phyloP scores from a whole-genome alignment of 2,797 vertebrate genomes.

The Vespertilio murinus region DNA sequence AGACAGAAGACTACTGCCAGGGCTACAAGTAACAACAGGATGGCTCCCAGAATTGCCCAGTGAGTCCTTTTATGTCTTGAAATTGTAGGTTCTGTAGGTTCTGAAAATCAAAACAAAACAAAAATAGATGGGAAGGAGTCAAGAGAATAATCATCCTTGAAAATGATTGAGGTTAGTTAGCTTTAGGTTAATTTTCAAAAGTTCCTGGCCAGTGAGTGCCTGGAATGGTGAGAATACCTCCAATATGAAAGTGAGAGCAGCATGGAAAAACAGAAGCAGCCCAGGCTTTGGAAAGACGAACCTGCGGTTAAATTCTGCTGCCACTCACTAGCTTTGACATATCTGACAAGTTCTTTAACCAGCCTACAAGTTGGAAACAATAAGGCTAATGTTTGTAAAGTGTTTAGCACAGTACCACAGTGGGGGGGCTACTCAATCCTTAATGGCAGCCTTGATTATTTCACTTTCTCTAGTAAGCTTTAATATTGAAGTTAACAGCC shows the following conservation, averaged over 20 bases:
- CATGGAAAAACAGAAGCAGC: not conserved
- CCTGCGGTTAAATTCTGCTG: not conserved
- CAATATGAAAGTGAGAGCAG: not conserved
- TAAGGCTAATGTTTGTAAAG: not conserved
- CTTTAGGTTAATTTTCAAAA: not conserved
- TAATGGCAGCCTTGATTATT: not conserved
- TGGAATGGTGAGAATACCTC: not conserved
- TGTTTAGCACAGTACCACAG: not conserved
- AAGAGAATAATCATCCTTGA: constrained; percentile 11
- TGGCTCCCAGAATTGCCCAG: not conserved
- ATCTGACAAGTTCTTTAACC: not conserved
- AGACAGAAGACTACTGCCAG: not conserved
- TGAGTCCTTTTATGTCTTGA: constrained; percentile 44
- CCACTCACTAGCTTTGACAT: not conserved
- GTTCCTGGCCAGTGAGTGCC: not conserved
- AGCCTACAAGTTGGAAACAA: not conserved
- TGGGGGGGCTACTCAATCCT: not conserved
- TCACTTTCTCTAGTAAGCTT: not conserved
- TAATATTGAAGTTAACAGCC: not conserved
- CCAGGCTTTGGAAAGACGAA: not conserved
- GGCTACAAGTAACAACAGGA: not conserved
- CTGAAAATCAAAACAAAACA: constrained; percentile 64
- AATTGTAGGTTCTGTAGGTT: not conserved
- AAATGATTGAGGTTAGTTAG: not conserved
- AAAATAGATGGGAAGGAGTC: not conserved